A percentile compares a stretch with the other conserved stretches of the same genome.
phyloP scores from a whole-genome alignment of 2,888 invertebrate species.

The Acleris sparsana region DNA sequence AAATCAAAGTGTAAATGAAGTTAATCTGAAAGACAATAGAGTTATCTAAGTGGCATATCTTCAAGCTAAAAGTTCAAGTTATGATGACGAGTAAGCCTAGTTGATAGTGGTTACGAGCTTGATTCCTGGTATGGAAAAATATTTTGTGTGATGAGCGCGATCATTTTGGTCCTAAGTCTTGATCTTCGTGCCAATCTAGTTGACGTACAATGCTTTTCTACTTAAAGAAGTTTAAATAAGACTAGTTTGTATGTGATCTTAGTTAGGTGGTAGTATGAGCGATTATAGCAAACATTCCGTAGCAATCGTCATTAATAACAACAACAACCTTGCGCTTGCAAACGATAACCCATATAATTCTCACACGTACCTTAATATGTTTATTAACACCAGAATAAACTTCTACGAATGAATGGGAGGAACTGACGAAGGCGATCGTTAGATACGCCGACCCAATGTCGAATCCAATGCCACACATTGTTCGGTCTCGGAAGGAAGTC shows the following conservation, averaged over 20 bases:
- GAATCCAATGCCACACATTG: conserved; percentile 80
- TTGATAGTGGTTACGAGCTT: too few species aligned
- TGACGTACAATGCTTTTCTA: too few species aligned
- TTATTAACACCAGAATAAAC: conserved; percentile 51
- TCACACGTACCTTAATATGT: conserved; percentile 14
- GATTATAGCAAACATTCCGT: too few species aligned
- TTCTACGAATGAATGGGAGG: conserved; percentile 72
- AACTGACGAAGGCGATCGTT: conserved; percentile 70
- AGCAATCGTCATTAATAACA: not conserved
- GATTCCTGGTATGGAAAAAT: too few species aligned
- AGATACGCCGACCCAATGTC: conserved; percentile 77
- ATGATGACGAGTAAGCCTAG: not conserved
- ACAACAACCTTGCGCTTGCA: not conserved
- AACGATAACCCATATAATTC: not conserved
- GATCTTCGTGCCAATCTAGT: too few species aligned
- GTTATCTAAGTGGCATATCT: not conserved
- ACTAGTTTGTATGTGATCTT: too few species aligned
- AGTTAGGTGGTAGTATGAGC: too few species aligned
- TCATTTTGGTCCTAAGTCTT: too few species aligned
- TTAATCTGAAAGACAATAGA: too few species aligned
- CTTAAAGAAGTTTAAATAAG: too few species aligned
- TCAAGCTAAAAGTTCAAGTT: not conserved
- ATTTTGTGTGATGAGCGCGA: too few species aligned
- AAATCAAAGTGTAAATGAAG: not conserved
- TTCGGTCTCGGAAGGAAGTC: conserved; percentile 76